Evolutionary conservation across 1,140 invertebrate species (phyloP).

Genomic region (Reticulitermes speratus): DNA sequence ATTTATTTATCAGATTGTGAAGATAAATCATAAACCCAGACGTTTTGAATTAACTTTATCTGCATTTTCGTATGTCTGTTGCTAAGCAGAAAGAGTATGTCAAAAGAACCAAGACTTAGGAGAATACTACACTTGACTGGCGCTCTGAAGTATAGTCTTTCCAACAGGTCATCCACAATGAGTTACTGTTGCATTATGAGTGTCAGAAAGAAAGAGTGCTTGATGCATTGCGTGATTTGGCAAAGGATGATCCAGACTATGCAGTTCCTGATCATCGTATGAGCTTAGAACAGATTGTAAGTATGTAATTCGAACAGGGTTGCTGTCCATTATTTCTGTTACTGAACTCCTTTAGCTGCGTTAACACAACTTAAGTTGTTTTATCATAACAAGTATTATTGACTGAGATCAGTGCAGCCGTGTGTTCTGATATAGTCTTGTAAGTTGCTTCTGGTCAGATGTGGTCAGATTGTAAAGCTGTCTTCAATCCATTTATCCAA

Average conservation of each 20-base stretch:
- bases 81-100: not conserved
- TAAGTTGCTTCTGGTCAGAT: not conserved
- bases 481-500: too few relatives aligned
- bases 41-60: too few relatives aligned
- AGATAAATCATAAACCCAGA: too few relatives aligned
- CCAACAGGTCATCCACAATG: constrained; percentile 57
- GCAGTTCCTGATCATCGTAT: constrained; percentile 38
- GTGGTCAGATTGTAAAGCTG: not conserved
- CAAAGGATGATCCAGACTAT: constrained; percentile 42
- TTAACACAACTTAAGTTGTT: too few relatives aligned
- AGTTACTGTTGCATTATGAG: constrained; percentile 59
- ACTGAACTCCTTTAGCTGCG: not conserved
- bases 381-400: not conserved
- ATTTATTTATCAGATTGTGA: too few relatives aligned
- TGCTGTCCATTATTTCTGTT: not conserved
- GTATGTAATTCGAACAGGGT: not conserved
- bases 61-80: not conserved
- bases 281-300: constrained; percentile 22
- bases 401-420: not conserved
- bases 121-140: not conserved
- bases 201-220: constrained; percentile 63
- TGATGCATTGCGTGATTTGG: constrained; percentile 52
- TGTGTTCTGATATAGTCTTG: not conserved
- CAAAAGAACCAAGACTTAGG: too few relatives aligned
- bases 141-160: constrained; percentile 41